Base-by-base conservation (phyloP, 2,113 vertebrate species). In the Opisthocomus hoazin region DNA sequence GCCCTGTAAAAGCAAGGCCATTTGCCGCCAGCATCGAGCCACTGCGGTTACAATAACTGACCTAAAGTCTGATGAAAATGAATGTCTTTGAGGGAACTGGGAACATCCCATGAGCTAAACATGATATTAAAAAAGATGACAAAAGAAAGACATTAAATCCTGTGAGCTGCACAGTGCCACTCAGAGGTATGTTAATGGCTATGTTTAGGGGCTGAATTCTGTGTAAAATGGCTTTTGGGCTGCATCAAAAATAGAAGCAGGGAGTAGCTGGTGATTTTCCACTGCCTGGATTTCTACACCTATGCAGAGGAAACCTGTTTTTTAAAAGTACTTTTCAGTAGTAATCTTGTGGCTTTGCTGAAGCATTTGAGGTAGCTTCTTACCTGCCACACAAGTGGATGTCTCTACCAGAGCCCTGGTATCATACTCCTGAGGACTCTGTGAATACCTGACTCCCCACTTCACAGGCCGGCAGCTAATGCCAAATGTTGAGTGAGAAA, bases 11-110 rank as follows among this genome's bases (percentile, higher is more conserved):
- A 87, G 69, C 36, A 77, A 84, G 78, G 11, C 12, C 3, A 1
- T 63, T 66, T 50, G 22, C n/a, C n/a, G 45, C 41, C 0, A 0
- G 36, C 54, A 70, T 26, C 9, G 34, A 68, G 66, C 10, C 6
- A 34, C 21, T 0, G 0, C 0, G 0, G 46, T 61, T 77, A 36
- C 54, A 71, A 3, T 23, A 37, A 8, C 60, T 81, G 43, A 74
- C 81, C 29, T 45, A 15, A 74, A 63, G 46, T 50, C 81, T 91
- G 77, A 71, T 69, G 70, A 84, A 87, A 94, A 89, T 80, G 2
- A 63, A 37, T 45, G 26, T 57, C 58, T 87, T 91, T 70, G 77
- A 70, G 41, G 48, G 70, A 91, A 70, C 1, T 37, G 1, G 81
- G 51, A 84, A 39, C 41, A 87, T 74, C 37, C 27, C 46, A 10